A percentile compares a stretch with the other conserved stretches of the same genome.
These are phyloP conservation scores for Erythrocercus mccallii DNA, from an alignment of 2,113 vertebrate genomes.

Conservation along the genomic window DNA sequence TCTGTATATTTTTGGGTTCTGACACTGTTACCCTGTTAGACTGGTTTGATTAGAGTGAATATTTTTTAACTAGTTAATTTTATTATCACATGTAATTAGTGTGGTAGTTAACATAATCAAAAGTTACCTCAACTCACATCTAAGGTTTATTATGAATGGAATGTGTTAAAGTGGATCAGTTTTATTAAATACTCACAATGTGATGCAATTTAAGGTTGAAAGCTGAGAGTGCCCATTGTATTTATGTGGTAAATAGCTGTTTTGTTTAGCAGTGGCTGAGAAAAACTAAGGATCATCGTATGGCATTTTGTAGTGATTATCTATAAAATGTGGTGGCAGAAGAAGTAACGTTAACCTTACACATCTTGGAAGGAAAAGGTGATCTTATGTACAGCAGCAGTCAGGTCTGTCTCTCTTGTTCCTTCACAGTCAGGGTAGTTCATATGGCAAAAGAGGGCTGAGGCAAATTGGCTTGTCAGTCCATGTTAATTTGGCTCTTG, in stretches of 20 bases:
- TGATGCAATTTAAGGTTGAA: neutral
- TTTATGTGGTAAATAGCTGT: neutral
- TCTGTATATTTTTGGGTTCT: neutral
- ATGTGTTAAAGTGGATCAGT: neutral
- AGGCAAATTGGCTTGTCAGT: neutral
- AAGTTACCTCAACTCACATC: neutral
- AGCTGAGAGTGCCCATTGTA: neutral
- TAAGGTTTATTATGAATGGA: neutral
- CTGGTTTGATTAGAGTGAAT: neutral
- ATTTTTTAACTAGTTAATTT: neutral
- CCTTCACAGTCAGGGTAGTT: neutral
- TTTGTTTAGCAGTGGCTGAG: neutral
- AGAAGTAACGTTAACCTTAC: neutral
- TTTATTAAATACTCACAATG: neutral
- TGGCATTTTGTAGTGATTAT: neutral
- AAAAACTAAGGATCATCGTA: neutral
- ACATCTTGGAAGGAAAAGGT: neutral
- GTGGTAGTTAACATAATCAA: neutral
- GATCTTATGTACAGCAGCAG: neutral
- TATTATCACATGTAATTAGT: neutral
- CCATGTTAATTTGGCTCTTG: neutral
- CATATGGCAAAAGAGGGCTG: neutral
- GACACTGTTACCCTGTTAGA: neutral
- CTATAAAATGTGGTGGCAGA: neutral
- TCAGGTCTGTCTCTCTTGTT: neutral